Evolutionary conservation across 1,140 invertebrate species (phyloP), one percentile per base, ranked within the genome.

Genomic region (Paracyclopina nana): DNA sequence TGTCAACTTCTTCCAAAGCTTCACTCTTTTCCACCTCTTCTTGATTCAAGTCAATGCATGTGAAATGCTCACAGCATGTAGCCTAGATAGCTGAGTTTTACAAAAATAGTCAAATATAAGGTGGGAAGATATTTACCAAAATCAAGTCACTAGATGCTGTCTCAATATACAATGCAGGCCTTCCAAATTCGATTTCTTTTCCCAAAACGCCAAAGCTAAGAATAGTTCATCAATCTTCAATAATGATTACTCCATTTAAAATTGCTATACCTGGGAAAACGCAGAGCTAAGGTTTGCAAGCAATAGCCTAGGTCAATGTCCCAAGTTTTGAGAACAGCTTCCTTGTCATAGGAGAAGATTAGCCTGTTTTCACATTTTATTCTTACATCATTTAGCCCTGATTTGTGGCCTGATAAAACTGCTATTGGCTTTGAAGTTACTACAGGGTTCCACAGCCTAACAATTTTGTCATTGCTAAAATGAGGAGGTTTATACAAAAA

Each of bases 361-460:
- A 18, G 38, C n/a, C 18, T 42, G 6, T 3, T 16, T 2, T 25
- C 22, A 6, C n/a, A 12, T 2, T 18, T 4, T 11, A 52, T 46
- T 8, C 28, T 46, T 5, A 52, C 9, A 16, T 38, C 31, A 5
- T 12, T 25, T 28, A 52, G 18, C 4, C 30, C 50, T 22, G 38
- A 44, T 45, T 52, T 52, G 27, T 52, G 50, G 12, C 50, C 50
- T 6, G 31, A 46, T n/a, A 52, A 20, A 22, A 52, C 27, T 11
- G 27, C 22, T 12, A 20, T 52, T 24, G 50, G 38, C 50, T 40
- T 52, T 5, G 50, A 46, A 20, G 41, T 52, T 12, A 52, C 50
- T 12, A 52, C 30, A 5, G 50, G 30, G 18, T 52, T 50, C 50
- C 50, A 52, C 3, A 52, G 8, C 8, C 50, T 14, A 26, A 52